These are phyloP conservation scores for Drymodes brunneopygia DNA, from an alignment of 2,113 vertebrate species.

Conservation along the genomic window DNA sequence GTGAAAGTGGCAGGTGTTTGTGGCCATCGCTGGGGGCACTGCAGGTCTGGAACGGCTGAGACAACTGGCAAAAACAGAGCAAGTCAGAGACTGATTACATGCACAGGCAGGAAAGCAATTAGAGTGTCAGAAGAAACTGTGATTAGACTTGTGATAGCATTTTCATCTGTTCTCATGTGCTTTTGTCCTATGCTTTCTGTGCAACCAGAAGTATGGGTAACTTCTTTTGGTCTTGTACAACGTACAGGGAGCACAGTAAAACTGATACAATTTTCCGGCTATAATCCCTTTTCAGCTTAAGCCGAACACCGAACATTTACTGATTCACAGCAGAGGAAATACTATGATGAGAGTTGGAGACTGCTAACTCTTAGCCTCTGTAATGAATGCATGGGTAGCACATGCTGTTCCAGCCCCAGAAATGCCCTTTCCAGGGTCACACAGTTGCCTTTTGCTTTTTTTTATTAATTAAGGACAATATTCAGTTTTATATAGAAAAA, in stretches of 20 bases:
- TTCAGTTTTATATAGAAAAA: neutral
- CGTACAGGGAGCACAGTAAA: neutral
- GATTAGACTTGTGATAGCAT: neutral
- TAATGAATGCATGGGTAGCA: neutral
- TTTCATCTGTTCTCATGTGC: rapidly evolving
- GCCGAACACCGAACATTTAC: neutral
- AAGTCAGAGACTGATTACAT: neutral
- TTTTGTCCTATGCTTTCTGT: neutral
- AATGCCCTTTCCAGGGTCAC: neutral
- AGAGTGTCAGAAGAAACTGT: neutral
- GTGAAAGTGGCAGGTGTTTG: slow-evolving; percentile 72
- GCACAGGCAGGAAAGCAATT: neutral
- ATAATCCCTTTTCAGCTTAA: neutral
- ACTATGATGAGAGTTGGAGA: neutral
- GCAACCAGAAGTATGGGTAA: neutral
- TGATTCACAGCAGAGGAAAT: neutral
- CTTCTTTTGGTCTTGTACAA: neutral
- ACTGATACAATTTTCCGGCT: neutral
- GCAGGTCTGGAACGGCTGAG: slow-evolving; percentile 47
- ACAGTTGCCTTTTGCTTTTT: neutral
- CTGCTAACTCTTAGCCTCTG: neutral
- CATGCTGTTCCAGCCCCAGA: neutral
- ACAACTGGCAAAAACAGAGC: neutral
- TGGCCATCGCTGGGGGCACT: slow-evolving; percentile 77
- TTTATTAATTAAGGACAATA: neutral